Conservation (phyloP, 2,113 vertebrate species). For the Paratilapia polleni region DNA sequence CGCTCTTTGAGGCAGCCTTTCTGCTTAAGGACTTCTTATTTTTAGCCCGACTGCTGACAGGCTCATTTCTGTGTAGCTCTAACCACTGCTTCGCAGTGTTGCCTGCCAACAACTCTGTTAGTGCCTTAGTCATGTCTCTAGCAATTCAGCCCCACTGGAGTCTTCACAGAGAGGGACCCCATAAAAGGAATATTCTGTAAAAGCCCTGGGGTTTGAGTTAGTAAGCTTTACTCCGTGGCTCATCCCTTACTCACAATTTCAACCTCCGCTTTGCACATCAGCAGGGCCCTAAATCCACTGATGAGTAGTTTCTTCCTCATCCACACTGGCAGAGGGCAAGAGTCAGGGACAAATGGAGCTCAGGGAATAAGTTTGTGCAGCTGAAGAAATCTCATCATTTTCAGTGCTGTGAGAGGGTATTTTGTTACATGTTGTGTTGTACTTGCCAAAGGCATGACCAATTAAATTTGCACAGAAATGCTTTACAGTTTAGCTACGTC, state of each 20-base stretch:
- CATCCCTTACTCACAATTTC: constrained; percentile 73
- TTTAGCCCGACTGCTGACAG: constrained; percentile 65
- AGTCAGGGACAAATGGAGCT: constrained; percentile 32
- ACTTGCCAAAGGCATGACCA: constrained; percentile 61
- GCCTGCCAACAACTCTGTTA: constrained; percentile 56
- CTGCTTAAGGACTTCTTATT: constrained; percentile 67
- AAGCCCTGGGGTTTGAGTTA: constrained; percentile 59
- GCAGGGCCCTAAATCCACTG: constrained; percentile 42
- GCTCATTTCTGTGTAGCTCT: constrained; percentile 55
- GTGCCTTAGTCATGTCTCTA: constrained; percentile 63
- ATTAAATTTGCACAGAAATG: constrained; percentile 67
- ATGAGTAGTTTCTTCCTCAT: constrained; percentile 66
- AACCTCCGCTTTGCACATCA: constrained; percentile 64
- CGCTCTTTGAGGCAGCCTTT: constrained; percentile 47
- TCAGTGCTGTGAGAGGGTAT: constrained; percentile 29
- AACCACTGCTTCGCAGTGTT: constrained; percentile 33
- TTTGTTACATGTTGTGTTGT: constrained; percentile 54
- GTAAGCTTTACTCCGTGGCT: constrained; percentile 55
- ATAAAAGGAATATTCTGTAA: constrained; percentile 70
- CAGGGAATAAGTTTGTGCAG: constrained; percentile 28
- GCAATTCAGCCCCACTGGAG: constrained; percentile 34
- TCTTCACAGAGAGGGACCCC: constrained; percentile 56
- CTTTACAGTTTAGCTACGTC: constrained; percentile 52
- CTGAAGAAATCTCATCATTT: constrained; percentile 34
- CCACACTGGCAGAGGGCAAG: constrained; percentile 27